phyloP scores from a whole-genome alignment of 2,113 vertebrate genomes.

The Motacilla alba region DNA sequence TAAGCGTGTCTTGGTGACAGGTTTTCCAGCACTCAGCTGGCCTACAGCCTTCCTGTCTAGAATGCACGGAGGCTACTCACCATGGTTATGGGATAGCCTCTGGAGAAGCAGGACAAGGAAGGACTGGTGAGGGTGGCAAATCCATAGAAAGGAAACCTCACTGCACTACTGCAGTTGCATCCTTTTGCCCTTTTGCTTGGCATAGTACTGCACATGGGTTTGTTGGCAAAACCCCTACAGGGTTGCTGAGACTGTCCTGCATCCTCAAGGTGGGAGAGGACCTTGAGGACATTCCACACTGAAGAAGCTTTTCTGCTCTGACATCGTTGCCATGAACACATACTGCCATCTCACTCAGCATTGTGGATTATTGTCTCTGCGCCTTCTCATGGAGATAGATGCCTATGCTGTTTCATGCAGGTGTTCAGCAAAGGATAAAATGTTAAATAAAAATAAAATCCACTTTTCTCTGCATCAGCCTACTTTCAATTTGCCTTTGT shows the following conservation, averaged over 20 bases:
- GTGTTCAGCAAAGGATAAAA: not conserved
- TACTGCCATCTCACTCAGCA: not conserved
- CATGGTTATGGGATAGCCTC: not conserved
- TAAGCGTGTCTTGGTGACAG: not conserved
- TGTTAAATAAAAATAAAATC: not conserved
- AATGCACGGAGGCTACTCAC: not conserved
- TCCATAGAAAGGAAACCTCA: not conserved
- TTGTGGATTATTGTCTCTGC: not conserved
- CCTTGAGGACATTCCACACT: not conserved
- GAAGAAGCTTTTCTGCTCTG: not conserved
- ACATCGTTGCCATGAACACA: not conserved
- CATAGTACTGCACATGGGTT: rapidly evolving
- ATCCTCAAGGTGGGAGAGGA: not conserved
- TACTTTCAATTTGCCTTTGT: not conserved
- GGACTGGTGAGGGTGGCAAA: not conserved
- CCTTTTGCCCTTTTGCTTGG: not conserved
- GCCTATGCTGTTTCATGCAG: not conserved
- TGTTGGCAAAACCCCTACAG: rapidly evolving
- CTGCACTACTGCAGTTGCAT: not conserved
- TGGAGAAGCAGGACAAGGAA: not conserved
- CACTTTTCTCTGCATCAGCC: not conserved
- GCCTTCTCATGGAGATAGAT: not conserved
- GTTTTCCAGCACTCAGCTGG: not conserved
- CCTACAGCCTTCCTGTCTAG: not conserved
- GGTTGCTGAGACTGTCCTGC: not conserved